Base-by-base conservation (phyloP, 2,888 invertebrate genomes). In the Octonoba sinensis region DNA sequence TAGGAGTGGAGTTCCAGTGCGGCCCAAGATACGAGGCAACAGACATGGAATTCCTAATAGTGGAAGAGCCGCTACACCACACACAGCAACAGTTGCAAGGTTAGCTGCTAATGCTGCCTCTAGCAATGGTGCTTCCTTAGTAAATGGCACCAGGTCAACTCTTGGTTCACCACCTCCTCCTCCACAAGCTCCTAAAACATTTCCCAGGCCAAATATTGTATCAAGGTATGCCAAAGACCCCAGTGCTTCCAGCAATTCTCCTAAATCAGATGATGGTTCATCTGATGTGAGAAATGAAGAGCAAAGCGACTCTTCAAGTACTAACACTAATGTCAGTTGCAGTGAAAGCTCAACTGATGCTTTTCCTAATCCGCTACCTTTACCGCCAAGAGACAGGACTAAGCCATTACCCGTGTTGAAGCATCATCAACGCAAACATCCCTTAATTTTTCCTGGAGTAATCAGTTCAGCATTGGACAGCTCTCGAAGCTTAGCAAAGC, bases 391-490 rank as follows among this genome's bases (percentile, higher is more conserved):
- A 85, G 94, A 94, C 87, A 90, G 93, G 24, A 91, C 91, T 27
- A 92, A 92, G 87, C 87, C 88, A 18, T 90, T 91, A 85, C 91
- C 92, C 13, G 91, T 90, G 47, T 91, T 93, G 87, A 92, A 92
- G 0, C 90, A 94, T 16, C 94, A 94, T 87, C 93, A 94, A 76
- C 90, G 95, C 54, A 95, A 94, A 87, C 93, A 95, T 90, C 95
- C 95, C 0, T 89, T 95, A 51, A 92, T 95, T 69, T 93, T 94
- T 85, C 93, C 94, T 16, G 74, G 75, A 12, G 24, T 62, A n/a
- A 24, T 20, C 44, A 46, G 18, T 13, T 69, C 62, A 65, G 54
- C 47, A 16, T 13, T 59, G 24, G 77, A 78, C 64, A 46, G 62
- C 64, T 24, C 36, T 15, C 49, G 65, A 22, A 82, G 71, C 60